These are phyloP conservation scores for Amphibalanus amphitrite DNA, from an alignment of 1,140 invertebrate species.

Conservation along the genomic window DNA sequence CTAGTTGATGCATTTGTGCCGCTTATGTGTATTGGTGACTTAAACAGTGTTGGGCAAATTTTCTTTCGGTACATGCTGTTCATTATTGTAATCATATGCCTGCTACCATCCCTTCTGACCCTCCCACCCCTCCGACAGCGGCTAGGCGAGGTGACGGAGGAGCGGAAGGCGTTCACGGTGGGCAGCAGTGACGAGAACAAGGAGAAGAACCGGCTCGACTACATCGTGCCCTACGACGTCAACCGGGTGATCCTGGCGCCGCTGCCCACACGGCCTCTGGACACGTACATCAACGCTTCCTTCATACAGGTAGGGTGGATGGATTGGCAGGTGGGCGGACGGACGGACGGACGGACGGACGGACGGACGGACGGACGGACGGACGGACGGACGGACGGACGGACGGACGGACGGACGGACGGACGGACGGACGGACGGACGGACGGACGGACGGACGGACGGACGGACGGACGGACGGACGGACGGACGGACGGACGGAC, in stretches of 20 bases:
- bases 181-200: slow-evolving; percentile 67
- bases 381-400: no score
- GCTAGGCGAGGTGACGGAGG: slow-evolving; percentile 58
- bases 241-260: slow-evolving; percentile 73
- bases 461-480: no score
- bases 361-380: slow-evolving; percentile 15
- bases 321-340: slow-evolving; percentile 13
- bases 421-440: no score
- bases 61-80: no score
- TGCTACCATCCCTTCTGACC: neutral
- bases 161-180: slow-evolving; percentile 58
- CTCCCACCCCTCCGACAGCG: slow-evolving; percentile 36
- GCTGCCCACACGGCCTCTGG: slow-evolving; percentile 59
- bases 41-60: no score
- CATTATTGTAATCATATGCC: slow-evolving; percentile 39
- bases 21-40: no score
- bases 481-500: no score
- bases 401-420: no score
- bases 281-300: slow-evolving; percentile 92
- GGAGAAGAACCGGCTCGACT: slow-evolving; percentile 67
- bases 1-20: no score
- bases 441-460: no score
- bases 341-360: no score
- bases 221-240: slow-evolving; percentile 76
- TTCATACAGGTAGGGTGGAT: slow-evolving; percentile 60